Evolutionary conservation across 2,797 vertebrate species (phyloP).

Genomic region (Helarctos malayanus): DNA sequence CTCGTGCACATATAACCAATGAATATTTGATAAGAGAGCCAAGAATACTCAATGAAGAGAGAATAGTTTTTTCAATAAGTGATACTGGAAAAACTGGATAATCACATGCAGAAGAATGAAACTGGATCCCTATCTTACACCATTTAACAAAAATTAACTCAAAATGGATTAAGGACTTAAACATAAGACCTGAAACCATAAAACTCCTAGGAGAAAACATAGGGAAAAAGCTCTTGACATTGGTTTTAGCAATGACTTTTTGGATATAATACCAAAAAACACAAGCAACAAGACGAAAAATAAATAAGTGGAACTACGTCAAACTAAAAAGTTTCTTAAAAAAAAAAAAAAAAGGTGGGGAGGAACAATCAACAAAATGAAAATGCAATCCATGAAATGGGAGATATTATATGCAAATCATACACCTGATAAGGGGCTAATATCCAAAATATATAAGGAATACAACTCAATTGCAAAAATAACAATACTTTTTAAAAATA

Average conservation of each 20-base stretch:
- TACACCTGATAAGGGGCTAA: not conserved
- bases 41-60: not conserved
- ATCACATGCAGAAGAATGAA: not conserved
- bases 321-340: not conserved
- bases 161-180: not conserved
- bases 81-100: not conserved
- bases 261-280: not conserved
- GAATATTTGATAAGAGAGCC: not conserved
- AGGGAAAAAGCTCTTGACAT: not conserved
- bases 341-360: not conserved
- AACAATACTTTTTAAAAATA: not conserved
- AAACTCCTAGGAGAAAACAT: not conserved
- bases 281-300: not conserved
- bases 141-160: not conserved
- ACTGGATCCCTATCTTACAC: not conserved
- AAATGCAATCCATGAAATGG: not conserved
- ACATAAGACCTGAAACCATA: not conserved
- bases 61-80: not conserved
- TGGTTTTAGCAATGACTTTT: not conserved
- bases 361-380: not conserved
- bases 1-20: not conserved
- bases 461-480: not conserved
- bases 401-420: not conserved
- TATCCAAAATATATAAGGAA: not conserved
- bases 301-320: not conserved